Evolutionary conservation across 2,797 vertebrate genomes (phyloP).

Genomic region (Halcyon leucocephala): DNA sequence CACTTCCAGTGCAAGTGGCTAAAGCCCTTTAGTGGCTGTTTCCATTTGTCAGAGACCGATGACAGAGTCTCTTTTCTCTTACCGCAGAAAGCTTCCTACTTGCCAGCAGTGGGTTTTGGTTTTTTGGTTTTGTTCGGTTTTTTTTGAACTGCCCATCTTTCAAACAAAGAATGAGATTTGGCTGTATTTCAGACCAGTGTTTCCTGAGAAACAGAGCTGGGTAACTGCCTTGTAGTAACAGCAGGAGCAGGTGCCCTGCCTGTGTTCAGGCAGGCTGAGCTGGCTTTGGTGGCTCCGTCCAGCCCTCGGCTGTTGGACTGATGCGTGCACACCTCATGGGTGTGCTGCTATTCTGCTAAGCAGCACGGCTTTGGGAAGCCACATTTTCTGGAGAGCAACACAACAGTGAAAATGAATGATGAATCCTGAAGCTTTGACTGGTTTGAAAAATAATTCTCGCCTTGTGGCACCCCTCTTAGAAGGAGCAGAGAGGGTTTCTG

Average conservation of each 20-base stretch:
- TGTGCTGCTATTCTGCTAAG: neutral
- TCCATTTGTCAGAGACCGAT: neutral
- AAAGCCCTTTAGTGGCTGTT: neutral
- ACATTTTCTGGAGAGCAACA: neutral
- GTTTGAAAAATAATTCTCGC: neutral
- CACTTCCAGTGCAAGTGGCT: accelerated
- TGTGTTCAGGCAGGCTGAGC: neutral
- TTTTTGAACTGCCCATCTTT: neutral
- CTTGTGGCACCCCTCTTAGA: neutral
- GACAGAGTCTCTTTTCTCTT: neutral
- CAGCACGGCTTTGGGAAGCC: neutral
- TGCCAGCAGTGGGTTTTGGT: neutral
- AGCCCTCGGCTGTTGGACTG: neutral
- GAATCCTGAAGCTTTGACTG: neutral
- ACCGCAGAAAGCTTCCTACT: neutral
- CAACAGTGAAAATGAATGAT: neutral
- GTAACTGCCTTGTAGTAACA: neutral
- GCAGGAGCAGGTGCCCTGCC: neutral
- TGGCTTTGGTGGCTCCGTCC: neutral
- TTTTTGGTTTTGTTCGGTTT: neutral
- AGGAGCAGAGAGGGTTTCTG: neutral
- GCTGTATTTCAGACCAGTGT: neutral
- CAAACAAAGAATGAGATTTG: neutral
- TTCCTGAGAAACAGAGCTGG: neutral
- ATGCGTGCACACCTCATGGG: accelerated